Evolutionary conservation across 2,888 invertebrate genomes (phyloP).

Genomic region (Linyphia triangularis): DNA sequence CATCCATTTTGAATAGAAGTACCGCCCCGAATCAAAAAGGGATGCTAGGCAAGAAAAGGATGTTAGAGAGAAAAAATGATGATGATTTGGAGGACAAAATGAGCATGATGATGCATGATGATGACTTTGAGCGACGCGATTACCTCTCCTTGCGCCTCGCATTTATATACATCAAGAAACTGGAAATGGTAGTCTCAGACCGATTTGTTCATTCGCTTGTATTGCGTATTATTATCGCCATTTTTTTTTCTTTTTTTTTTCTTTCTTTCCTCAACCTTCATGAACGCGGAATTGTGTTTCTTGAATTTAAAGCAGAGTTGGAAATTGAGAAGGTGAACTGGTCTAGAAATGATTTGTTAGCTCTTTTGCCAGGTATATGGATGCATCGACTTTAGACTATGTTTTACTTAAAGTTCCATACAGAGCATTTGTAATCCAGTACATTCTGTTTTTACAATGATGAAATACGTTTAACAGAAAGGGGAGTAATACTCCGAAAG

Average conservation of each 20-base stretch:
- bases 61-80: conserved; percentile 5
- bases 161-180: conserved; percentile 31
- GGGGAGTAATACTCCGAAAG: too few species aligned
- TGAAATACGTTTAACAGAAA: too few species aligned
- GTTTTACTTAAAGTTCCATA: too few species aligned
- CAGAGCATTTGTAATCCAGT: too few species aligned
- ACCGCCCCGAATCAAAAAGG: conserved; percentile 13
- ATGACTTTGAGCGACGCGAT: conserved; percentile 43
- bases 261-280: too few species aligned
- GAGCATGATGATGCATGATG: conserved; percentile 59
- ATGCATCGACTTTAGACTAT: too few species aligned
- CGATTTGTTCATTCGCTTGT: conserved; percentile 34
- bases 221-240: conserved; percentile 31
- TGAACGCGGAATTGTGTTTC: neutral
- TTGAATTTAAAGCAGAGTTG: neutral
- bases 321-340: neutral
- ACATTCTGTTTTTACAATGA: too few species aligned
- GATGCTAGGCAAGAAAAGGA: conserved; percentile 12
- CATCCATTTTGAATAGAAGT: conserved; percentile 38
- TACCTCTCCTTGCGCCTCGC: conserved; percentile 5
- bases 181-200: neutral
- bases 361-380: neutral
- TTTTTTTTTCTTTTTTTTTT: neutral
- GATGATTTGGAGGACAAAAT: conserved; percentile 44
- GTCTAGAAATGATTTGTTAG: neutral